Conservation (phyloP, 2,113 vertebrate genomes). For the Aphyosemion australe region DNA sequence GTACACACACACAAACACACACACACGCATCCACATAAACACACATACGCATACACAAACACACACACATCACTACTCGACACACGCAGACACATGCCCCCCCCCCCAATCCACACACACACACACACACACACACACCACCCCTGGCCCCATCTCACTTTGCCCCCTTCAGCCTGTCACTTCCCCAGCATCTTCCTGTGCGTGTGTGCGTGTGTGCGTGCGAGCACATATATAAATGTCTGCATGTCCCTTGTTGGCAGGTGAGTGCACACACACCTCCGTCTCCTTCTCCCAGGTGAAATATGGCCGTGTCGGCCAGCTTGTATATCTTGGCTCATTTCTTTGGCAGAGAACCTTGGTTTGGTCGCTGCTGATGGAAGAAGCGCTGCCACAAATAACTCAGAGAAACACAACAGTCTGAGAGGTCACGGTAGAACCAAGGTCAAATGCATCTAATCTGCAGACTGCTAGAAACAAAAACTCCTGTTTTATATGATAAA, state of each 20-base stretch:
- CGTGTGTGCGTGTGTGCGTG: constrained; percentile 26
- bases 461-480: too few species aligned
- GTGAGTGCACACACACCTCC: constrained; percentile 47
- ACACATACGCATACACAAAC: too few species aligned
- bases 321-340: constrained; percentile 64
- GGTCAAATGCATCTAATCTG: constrained; percentile 17
- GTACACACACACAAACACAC: constrained; percentile 3
- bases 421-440: constrained; percentile 54
- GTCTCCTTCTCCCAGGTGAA: constrained; percentile 53
- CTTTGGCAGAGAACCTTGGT: constrained; percentile 67
- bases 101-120: constrained; percentile 62
- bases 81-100: constrained; percentile 53
- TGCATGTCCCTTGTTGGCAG: constrained; percentile 27
- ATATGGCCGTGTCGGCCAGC: constrained; percentile 59
- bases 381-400: constrained; percentile 59
- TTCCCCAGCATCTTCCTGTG: constrained; percentile 41
- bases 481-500: too few species aligned
- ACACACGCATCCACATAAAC: too few species aligned
- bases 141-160: constrained; percentile 61
- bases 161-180: constrained; percentile 55
- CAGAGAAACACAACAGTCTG: constrained; percentile 28
- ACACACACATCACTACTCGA: constrained; percentile 31
- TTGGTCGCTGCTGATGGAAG: constrained; percentile 66
- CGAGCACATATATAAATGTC: constrained; percentile 40
- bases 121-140: constrained; percentile 62